Conservation (phyloP, 2,888 invertebrate genomes). For the Epiblema foenella region DNA sequence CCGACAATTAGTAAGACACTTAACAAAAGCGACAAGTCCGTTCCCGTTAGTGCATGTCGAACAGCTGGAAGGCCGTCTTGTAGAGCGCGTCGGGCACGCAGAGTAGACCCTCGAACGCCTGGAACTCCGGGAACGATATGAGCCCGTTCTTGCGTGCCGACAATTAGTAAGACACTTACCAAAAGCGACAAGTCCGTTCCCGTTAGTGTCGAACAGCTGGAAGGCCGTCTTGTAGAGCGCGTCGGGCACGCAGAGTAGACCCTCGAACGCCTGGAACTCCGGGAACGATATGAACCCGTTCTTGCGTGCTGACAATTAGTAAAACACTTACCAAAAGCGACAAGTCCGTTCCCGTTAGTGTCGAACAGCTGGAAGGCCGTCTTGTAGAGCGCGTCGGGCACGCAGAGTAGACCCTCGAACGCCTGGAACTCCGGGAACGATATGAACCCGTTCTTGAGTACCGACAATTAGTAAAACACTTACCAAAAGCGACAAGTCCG, state of each 20-base stretch:
- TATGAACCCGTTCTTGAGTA: no score
- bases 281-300: background rate
- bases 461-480: no score
- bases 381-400: constrained; percentile 98
- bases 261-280: no score
- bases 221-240: background rate
- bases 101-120: constrained; percentile 97
- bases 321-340: constrained; percentile 62
- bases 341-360: constrained; percentile 97
- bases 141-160: no score
- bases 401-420: constrained; percentile 93
- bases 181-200: no score
- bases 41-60: constrained; percentile 87
- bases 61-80: constrained; percentile 98
- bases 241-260: background rate
- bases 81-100: constrained; percentile 99
- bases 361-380: constrained; percentile 99
- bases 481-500: no score
- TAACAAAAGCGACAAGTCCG: background rate
- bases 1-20: no score
- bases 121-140: background rate
- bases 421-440: no score
- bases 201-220: background rate
- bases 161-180: no score
- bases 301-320: no score